Base-by-base conservation (phyloP, 2,113 vertebrate genomes). In the Thunnus thynnus region DNA sequence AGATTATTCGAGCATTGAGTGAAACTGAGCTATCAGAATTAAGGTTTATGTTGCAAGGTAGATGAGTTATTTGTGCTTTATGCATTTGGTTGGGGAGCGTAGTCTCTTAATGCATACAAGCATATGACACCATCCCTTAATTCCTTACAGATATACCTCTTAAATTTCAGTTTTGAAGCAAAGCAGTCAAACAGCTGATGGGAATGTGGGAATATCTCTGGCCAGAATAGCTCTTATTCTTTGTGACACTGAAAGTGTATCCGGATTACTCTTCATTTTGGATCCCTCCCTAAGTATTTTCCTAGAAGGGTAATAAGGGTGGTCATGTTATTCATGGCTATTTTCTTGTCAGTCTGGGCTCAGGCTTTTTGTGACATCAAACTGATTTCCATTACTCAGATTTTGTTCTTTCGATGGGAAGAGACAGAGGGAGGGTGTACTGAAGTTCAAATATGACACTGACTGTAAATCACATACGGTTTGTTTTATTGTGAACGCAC, bases 321-420 rank as follows among this genome's bases (percentile, higher is more conserved):
- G 91, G 92, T 92, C 90, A 86, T 93, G 89, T 94, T 95, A 88
- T 94, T 93, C 91, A 73, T 77, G 86, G 88, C 89, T 73, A 93
- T 95, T 95, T 94, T 93, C 92, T 82, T 94, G 94, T 94, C 95
- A 94, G 86, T 90, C 88, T 76, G 62, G 70, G 85, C 86, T 80
- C 77, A 71, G 77, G 73, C 87, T 89, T 80, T 86, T 78, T 65
- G 78, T 90, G 91, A 92, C 85, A 88, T 92, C 76, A 57, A 90
- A 80, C 81, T 89, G 90, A 92, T 91, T 90, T 91, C 88, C 67
- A 92, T 91, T 84, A 84, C 86, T 86, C 86, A 85, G 77, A 80
- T 86, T 83, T 65, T 79, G 65, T 22, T 78, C 71, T 63, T 51
- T 82, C 48, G 81, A 92, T 88, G 58, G 48, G 76, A 67, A 80